phyloP scores from a whole-genome alignment of 1,140 invertebrate species.

The Coptotermes formosanus region DNA sequence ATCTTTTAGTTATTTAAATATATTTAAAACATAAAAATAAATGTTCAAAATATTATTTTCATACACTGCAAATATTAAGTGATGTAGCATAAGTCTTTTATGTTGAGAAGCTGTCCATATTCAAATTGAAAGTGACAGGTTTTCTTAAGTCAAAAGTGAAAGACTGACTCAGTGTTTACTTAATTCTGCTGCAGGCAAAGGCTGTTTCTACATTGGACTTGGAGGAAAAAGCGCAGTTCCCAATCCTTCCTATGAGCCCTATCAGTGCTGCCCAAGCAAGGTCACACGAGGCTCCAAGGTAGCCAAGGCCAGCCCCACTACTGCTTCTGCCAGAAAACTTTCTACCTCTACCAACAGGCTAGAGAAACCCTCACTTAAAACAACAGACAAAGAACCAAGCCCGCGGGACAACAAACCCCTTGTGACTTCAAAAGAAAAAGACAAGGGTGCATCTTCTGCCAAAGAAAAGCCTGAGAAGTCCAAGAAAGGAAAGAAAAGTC shows the following conservation, averaged over 20 bases:
- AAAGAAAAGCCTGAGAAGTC: constrained; percentile 36
- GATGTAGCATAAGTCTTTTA: background rate
- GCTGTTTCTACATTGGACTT: constrained; percentile 93
- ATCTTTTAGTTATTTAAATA: constrained; percentile 3
- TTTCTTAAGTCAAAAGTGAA: background rate
- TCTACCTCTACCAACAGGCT: constrained; percentile 36
- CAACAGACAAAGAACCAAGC: background rate
- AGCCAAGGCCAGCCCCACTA: constrained; percentile 55
- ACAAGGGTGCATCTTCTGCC: background rate
- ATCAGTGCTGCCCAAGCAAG: constrained; percentile 87
- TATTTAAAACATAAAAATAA: background rate
- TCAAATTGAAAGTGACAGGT: background rate
- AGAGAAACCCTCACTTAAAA: constrained; percentile 9
- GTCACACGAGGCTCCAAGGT: constrained; percentile 65
- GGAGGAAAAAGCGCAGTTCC: constrained; percentile 75
- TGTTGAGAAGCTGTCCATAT: constrained; percentile 6
- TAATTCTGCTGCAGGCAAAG: constrained; percentile 79
- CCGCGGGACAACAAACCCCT: constrained; percentile 19
- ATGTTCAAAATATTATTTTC: background rate
- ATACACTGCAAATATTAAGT: background rate
- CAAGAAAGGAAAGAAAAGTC: constrained; percentile 72
- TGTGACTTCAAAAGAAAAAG: background rate
- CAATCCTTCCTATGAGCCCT: constrained; percentile 78
- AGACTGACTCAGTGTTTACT: constrained; percentile 38
- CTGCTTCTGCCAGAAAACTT: constrained; percentile 41